Base-by-base conservation (phyloP, 2,113 vertebrate genomes). In the Thalassoma bifasciatum region DNA sequence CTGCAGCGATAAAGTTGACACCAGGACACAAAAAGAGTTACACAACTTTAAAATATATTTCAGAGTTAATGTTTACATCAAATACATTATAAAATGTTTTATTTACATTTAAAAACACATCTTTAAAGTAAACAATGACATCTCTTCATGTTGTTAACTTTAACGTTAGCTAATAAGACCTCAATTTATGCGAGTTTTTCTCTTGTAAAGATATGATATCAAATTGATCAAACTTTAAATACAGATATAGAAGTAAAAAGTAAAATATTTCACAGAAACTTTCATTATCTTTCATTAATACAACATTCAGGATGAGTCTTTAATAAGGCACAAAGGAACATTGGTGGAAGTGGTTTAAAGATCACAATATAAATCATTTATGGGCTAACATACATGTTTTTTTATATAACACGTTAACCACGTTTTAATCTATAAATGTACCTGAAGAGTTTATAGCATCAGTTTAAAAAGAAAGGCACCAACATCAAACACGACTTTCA, bases 51-150 rank as follows among this genome's bases (percentile, higher is more conserved):
- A 66, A 69, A 71, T 69, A 50, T 61, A 72, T 79, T 66, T 77
- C 21, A 77, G 1, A 66, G 71, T 75, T 24, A 63, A 59, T 57
- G 72, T 69, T 74, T 68, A 60, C 46, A 73, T 52, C 47, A 81
- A 61, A 62, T 66, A 54, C 51, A 65, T 64, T 64, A 67, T 4
- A 46, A 77, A 66, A 54, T 5, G 0, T 72, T 65, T 46, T 72
- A 79, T 77, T 72, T 84, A 81, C 75, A 81, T 68, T 56, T 82
- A 50, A 23, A 75, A 82, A 66, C 2, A 76, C 47, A 38, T 72
- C 10, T 65, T 16, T 46, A 46, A 46, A 19, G 8, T 46, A 46
- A 13, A 9, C 38, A 40, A 40, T 44, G 17, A 17, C 44, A 21
- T 10, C 40, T 14, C 10, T 17, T 53, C 68, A 13, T 12, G 24